Percentiles rank a stretch among this genome's conserved stretches.
Conservation (phyloP, 2,113 vertebrate genomes). For the Halichoerus grypus region DNA sequence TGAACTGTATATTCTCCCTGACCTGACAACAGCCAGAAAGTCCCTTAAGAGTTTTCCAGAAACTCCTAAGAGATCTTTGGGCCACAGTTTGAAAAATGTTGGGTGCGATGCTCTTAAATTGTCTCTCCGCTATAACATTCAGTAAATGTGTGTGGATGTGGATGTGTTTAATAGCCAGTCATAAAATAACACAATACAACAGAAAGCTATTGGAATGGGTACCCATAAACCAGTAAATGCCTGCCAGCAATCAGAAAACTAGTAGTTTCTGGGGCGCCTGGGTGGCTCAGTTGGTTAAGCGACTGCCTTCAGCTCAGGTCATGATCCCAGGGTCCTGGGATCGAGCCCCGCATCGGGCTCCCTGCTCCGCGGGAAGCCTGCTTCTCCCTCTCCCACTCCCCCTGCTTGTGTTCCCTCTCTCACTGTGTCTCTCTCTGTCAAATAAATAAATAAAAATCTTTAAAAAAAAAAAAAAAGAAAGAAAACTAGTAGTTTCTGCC, state of each 20-base stretch:
- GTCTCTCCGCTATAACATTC: conserved; percentile 41
- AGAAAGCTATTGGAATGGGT: conserved; percentile 56
- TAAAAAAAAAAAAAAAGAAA: too few species aligned
- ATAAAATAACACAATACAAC: conserved; percentile 68
- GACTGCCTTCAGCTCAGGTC: too few species aligned
- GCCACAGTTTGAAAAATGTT: conserved; percentile 41
- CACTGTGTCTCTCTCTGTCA: too few species aligned
- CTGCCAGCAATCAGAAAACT: conserved; percentile 63
- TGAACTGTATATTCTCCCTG: not conserved
- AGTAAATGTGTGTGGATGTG: conserved; percentile 38
- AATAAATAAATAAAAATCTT: too few species aligned
- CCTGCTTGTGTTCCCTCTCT: too few species aligned
- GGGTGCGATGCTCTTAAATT: not conserved
- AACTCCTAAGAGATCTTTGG: conserved; percentile 28
- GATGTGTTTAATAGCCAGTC: conserved; percentile 50
- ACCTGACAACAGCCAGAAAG: not conserved
- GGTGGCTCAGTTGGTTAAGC: too few species aligned
- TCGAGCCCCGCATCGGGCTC: too few species aligned
- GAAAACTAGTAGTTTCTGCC: conserved; percentile 62
- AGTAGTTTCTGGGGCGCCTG: conserved; percentile 67
- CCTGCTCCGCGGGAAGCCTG: too few species aligned
- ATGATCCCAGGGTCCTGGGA: too few species aligned
- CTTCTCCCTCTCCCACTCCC: too few species aligned
- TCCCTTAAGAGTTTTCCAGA: not conserved
- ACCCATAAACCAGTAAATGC: conserved; percentile 70